Base-by-base conservation (phyloP, 2,113 vertebrate genomes). In the Eolophus roseicapilla region DNA sequence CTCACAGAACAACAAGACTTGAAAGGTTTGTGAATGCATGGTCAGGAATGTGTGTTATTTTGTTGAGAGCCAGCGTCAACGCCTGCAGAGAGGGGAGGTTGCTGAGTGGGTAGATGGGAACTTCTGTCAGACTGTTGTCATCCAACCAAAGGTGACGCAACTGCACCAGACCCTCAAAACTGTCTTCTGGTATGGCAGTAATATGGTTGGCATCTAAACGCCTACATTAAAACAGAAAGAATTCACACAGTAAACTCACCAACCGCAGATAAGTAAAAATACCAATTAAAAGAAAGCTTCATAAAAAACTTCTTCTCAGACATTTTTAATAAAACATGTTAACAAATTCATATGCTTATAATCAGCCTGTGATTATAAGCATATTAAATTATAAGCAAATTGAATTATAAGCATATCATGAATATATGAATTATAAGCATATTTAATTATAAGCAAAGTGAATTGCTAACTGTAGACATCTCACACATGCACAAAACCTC, bases 141-240 rank as follows among this genome's bases (percentile, higher is more conserved):
- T 99, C 99, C 93, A 99, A 82, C 99, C 99, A 99, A 64, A 99
- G 98, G 97, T 99, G 99, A 50, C 99, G 98, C 39, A 99, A 95
- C 96, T 99, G 99, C 90, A 98, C 96, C 5, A 99, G 99, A 9
- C 98, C 99, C 97, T 99, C 98, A 50, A 99, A 99, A 82, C 99
- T 99, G 96, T 99, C 98, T 57, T 99, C 98, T 6, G 99, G 99
- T 35, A 99, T 99, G 17, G 96, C 94, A 41, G 98, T 99, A 41
- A 99, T 99, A 53, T 99, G 99, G 96, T 99, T 99, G 6, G 99
- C 99, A 97, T 99, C 99, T 60, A 99, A 97, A 37, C 99, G 99
- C 90, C 99, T 99, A 19, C 3, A 79, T 35, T 7, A 47, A 77
- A 89, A 90, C 82, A 96, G 68, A 95, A 74, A 95, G 37, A 81